These are phyloP conservation scores for Tragelaphus scriptus DNA, from an alignment of 2,113 vertebrate genomes.

Conservation along the genomic window DNA sequence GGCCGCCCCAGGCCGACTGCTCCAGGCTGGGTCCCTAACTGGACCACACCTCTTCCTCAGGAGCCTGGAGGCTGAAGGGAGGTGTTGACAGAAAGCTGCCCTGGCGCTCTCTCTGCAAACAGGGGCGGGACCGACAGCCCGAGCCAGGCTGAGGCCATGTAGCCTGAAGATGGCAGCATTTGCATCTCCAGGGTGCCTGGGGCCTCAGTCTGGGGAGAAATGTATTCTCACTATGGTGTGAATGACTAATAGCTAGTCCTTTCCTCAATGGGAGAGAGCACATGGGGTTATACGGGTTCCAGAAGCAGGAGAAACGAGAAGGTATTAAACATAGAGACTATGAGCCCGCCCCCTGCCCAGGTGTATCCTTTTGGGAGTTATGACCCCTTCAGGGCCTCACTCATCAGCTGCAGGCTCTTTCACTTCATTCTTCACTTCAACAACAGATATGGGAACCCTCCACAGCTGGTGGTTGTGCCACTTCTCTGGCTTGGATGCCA, in stretches of 20 bases:
- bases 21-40: neutral
- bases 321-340: neutral
- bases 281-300: neutral
- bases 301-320: neutral
- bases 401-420: conserved; percentile 30
- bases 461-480: neutral
- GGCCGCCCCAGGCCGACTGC: neutral
- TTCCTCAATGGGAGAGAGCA: neutral
- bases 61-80: neutral
- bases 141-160: neutral
- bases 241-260: neutral
- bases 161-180: neutral
- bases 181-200: neutral
- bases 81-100: neutral
- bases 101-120: neutral
- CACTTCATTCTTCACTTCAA: conserved; percentile 20
- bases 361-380: neutral
- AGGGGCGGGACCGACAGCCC: neutral
- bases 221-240: conserved; percentile 24
- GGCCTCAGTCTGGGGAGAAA: neutral
- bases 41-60: neutral
- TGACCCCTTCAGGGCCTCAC: neutral
- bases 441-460: neutral
- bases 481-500: neutral
- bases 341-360: neutral